phyloP scores from a whole-genome alignment of 2,888 invertebrate species.

The Zaprionus obscuricornis region DNA sequence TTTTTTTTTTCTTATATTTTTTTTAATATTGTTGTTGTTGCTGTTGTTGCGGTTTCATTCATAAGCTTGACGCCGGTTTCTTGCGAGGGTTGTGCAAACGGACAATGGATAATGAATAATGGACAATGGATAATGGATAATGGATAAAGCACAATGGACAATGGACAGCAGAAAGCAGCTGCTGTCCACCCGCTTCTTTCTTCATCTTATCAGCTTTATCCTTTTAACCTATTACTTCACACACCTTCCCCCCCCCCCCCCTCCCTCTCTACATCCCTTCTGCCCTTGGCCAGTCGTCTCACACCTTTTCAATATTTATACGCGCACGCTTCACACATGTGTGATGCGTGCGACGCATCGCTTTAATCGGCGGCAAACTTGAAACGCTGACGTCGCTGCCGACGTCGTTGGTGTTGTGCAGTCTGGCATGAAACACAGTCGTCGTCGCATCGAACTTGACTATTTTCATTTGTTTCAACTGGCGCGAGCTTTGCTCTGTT shows the following conservation, averaged over 20 bases:
- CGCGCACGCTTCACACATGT: constrained; percentile 36
- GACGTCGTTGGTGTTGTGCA: constrained; percentile 41
- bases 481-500: constrained; percentile 30
- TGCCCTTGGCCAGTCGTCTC: no score
- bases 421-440: constrained; percentile 43
- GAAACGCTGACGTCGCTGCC: constrained; percentile 3
- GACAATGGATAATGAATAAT: background rate
- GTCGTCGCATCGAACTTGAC: constrained; percentile 54
- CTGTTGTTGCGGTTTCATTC: constrained; percentile 21
- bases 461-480: constrained; percentile 60
- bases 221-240: no score
- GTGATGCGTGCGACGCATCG: constrained; percentile 16
- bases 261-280: background rate
- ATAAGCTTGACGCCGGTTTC: constrained; percentile 38
- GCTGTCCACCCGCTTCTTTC: background rate
- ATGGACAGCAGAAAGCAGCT: constrained; percentile 22
- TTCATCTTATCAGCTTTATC: no score
- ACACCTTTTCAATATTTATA: constrained; percentile 10
- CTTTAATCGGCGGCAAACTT: constrained; percentile 45
- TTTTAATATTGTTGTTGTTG: constrained; percentile 16
- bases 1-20: background rate
- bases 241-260: background rate
- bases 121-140: no score
- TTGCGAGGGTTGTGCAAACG: constrained; percentile 31
- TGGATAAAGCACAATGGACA: no score